Evolutionary conservation across 2,797 vertebrate species (phyloP), one percentile per base, ranked within the genome.

Genomic region (Onychomys torridus): DNA sequence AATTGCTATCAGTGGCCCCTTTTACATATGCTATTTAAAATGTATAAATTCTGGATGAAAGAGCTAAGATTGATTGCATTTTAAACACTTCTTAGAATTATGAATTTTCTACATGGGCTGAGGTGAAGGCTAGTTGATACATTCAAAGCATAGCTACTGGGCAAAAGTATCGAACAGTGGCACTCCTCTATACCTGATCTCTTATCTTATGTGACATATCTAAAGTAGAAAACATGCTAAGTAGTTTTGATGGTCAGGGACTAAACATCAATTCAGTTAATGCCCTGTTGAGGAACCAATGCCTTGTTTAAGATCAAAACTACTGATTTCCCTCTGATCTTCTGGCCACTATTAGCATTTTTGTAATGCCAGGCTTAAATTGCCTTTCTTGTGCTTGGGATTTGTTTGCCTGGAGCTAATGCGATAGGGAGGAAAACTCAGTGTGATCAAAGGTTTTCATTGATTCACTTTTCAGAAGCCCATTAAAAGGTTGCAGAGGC

Each of bases 1-100:
- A 90, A 59, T 40, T 52, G 16, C 43, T 82, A 69, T 76, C 40
- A 88, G n/a, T 8, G 23, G 23, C 19, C 37, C 2, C 49, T 69
- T 96, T 97, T 82, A 83, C 12, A 71, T 11, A n/a, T 52, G 57
- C 67, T 90, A 93, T 94, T 93, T 34, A 88, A 96, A 96, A 95
- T 94, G 61, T 83, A 85, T 97, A 92, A 96, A 97, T 89, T 95
- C 85, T 94, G 63, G 77, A 86, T 89, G 88, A 96, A 96, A 94
- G 43, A 93, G 85, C 73, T 89, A 86, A 93, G 13, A 94, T 84
- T 92, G 81, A 57, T 86, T 94, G 86, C 57, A 94, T 96, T 96
- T 97, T 95, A 96, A 97, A 88, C 40, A 91, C 46, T 87, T 89
- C 85, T 91, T 76, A 93, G 87, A 95, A 91, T 88, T 90, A 87